These are phyloP conservation scores for Seladonia tumulorum DNA, from an alignment of 2,888 invertebrate genomes.

Conservation along the genomic window DNA sequence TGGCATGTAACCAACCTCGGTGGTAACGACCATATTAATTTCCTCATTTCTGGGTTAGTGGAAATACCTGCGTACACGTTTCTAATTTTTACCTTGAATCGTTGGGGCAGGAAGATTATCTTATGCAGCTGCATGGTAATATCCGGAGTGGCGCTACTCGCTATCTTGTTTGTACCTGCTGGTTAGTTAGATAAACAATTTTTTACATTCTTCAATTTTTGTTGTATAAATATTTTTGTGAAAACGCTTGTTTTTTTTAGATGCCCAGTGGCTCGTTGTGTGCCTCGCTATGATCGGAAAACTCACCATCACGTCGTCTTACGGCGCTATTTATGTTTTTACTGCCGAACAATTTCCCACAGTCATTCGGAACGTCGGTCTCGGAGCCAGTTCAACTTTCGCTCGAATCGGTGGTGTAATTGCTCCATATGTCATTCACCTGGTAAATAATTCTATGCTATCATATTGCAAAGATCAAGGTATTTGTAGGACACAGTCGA, in stretches of 20 bases:
- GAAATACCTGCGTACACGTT: constrained; percentile 91
- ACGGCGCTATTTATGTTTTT: constrained; percentile 90
- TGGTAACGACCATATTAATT: constrained; percentile 90
- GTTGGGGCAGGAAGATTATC: constrained; percentile 89
- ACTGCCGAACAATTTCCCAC: constrained; percentile 92
- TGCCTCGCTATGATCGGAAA: constrained; percentile 90
- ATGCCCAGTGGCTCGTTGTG: constrained; percentile 86
- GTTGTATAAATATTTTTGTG: not conserved
- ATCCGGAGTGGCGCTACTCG: constrained; percentile 87
- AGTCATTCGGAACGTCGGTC: constrained; percentile 88
- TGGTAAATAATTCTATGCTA: constrained; percentile 82
- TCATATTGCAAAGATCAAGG: not conserved
- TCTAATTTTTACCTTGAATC: constrained; percentile 88
- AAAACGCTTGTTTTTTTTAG: constrained; percentile 78
- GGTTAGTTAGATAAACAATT: constrained; percentile 81
- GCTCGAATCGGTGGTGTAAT: constrained; percentile 88
- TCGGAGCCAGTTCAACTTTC: constrained; percentile 88
- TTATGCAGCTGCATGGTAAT: constrained; percentile 89
- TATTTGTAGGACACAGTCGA: not conserved
- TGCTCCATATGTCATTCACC: constrained; percentile 87
- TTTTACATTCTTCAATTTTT: constrained; percentile 14
- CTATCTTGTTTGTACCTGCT: constrained; percentile 86
- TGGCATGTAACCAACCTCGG: constrained; percentile 91
- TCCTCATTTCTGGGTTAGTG: constrained; percentile 90
- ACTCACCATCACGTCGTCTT: constrained; percentile 90